Evolutionary conservation across 2,797 vertebrate genomes (phyloP).

Genomic region (Psittacula derbiana): DNA sequence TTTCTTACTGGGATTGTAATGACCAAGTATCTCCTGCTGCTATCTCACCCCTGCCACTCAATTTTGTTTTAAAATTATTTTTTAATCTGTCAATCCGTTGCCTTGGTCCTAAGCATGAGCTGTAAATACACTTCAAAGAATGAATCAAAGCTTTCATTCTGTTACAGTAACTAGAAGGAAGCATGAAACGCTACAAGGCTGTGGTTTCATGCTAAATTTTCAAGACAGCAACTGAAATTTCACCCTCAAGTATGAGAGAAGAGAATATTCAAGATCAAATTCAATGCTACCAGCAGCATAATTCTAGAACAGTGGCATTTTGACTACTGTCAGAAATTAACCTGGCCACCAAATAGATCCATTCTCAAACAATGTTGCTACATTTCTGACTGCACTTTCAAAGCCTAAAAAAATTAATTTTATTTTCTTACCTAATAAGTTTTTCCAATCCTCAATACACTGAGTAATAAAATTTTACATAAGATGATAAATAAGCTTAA

Average conservation of each 20-base stretch:
- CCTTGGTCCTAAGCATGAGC: neutral
- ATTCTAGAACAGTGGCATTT: neutral
- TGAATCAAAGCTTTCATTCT: neutral
- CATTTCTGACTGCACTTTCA: neutral
- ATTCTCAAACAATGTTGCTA: neutral
- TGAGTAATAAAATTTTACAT: neutral
- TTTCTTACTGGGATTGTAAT: neutral
- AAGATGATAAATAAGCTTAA: neutral
- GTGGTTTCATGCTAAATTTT: neutral
- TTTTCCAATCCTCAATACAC: neutral
- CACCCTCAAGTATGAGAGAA: neutral
- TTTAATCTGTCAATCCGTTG: neutral
- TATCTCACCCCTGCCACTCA: rapidly evolving
- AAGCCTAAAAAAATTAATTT: neutral
- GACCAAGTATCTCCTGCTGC: neutral
- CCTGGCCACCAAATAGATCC: neutral
- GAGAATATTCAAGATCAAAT: neutral
- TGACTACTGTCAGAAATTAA: neutral
- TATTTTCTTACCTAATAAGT: neutral
- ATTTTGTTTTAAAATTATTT: neutral
- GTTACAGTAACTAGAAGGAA: neutral
- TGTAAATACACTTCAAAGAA: neutral
- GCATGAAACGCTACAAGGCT: neutral
- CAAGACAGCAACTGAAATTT: neutral
- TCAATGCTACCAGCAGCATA: neutral